Conservation (phyloP, 2,113 vertebrate genomes). For the Dunckerocampus dactyliophorus region DNA sequence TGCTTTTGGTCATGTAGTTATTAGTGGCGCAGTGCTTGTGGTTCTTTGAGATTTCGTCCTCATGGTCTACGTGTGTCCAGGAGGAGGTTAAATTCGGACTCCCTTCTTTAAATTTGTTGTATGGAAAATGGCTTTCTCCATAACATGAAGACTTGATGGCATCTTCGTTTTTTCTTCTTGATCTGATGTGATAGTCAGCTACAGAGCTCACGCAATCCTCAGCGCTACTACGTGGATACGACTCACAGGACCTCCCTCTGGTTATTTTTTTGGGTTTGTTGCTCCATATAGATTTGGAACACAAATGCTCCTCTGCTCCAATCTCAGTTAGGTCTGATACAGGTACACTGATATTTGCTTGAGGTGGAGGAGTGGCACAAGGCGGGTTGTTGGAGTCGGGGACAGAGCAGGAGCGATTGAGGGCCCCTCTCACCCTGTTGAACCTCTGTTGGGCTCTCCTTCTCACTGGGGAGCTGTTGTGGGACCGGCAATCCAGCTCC, state of each 20-base stretch:
- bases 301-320: constrained; percentile 52
- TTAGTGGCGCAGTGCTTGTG: constrained; percentile 44
- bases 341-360: constrained; percentile 64
- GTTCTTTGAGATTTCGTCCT: constrained; percentile 31
- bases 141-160: constrained; percentile 1
- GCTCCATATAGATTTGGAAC: constrained; percentile 47
- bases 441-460: constrained; percentile 57
- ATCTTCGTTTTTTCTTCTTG: constrained; percentile 4
- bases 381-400: constrained; percentile 77
- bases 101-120: constrained; percentile 7
- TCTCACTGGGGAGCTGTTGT: constrained; percentile 67
- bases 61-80: constrained; percentile 26
- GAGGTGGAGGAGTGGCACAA: constrained; percentile 40
- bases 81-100: constrained; percentile 7
- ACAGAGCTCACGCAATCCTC: constrained; percentile 22
- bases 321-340: constrained; percentile 73
- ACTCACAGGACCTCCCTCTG: constrained; percentile 50
- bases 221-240: constrained; percentile 13
- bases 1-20: constrained; percentile 74
- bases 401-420: constrained; percentile 76
- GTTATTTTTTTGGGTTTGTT: constrained; percentile 40
- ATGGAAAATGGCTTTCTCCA: constrained; percentile 2
- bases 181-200: neutral
- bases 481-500: constrained; percentile 60
- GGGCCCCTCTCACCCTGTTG: constrained; percentile 54